Conservation (phyloP, 2,888 invertebrate genomes). For the Anodontia alba region DNA sequence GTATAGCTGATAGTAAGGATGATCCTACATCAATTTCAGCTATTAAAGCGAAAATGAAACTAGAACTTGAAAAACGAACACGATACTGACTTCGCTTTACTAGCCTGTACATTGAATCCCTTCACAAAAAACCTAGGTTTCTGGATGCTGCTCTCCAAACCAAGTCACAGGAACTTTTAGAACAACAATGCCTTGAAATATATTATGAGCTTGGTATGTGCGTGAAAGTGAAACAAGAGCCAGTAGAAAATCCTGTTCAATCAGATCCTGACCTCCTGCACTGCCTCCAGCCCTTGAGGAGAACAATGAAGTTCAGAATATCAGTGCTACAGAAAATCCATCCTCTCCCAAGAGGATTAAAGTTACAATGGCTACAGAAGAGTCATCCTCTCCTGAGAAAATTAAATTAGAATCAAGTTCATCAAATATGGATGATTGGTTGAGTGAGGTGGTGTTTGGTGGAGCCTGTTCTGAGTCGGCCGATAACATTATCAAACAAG, state of each 20-base stretch:
- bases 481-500: neutral
- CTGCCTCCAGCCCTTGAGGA: no score
- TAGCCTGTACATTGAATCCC: slow-evolving; percentile 6
- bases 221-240: no score
- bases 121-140: slow-evolving; percentile 9
- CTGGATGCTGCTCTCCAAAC: neutral
- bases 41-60: neutral
- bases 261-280: no score
- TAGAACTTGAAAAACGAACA: neutral
- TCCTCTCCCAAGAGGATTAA: no score
- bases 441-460: neutral
- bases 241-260: no score
- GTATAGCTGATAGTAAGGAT: no score
- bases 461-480: neutral
- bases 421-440: slow-evolving; percentile 1
- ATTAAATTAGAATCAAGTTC: neutral
- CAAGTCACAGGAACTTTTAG: neutral
- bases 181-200: neutral
- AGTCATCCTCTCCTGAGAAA: no score
- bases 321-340: no score
- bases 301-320: no score
- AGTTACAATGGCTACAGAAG: no score
- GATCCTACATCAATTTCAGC: no score
- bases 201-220: no score
- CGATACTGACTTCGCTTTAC: neutral